phyloP scores from a whole-genome alignment of 1,140 invertebrate species.

The Zaprionus ghesquierei region DNA sequence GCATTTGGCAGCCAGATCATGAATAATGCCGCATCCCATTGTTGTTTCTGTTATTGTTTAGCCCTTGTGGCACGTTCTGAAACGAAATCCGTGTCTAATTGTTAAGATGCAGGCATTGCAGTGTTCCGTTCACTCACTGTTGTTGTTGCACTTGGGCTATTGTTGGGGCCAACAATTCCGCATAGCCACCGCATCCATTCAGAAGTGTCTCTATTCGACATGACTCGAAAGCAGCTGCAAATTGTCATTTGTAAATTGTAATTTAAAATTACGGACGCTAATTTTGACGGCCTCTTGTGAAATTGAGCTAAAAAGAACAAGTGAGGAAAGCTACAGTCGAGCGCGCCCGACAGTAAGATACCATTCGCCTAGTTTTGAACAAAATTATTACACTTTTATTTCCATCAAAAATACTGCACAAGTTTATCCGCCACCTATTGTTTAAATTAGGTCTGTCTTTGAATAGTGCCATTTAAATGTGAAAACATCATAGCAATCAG shows the following conservation, averaged over 20 bases:
- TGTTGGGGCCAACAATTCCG: slow-evolving; percentile 42
- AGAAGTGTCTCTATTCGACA: background rate
- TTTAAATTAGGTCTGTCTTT: no score
- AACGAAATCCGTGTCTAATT: slow-evolving; percentile 58
- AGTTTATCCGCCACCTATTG: no score
- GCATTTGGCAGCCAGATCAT: slow-evolving; percentile 41
- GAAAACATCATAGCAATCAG: no score
- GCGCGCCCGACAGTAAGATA: no score
- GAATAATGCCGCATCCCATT: slow-evolving; percentile 14
- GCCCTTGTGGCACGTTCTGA: slow-evolving; percentile 64
- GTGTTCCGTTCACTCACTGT: slow-evolving; percentile 14
- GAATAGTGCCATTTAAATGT: no score
- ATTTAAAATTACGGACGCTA: slow-evolving; percentile 32
- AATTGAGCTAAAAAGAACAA: slow-evolving; percentile 1
- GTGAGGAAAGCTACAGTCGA: no score
- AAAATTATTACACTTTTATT: no score
- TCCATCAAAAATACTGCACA: no score
- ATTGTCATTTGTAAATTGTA: slow-evolving; percentile 18
- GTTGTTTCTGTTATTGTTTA: background rate
- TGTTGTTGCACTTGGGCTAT: slow-evolving; percentile 30
- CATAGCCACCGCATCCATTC: slow-evolving; percentile 33
- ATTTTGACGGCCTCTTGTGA: slow-evolving; percentile 54
- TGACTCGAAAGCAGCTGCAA: slow-evolving; percentile 38
- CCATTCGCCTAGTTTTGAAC: no score
- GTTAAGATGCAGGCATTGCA: slow-evolving; percentile 45